Evolutionary conservation across 2,113 vertebrate genomes (phyloP).

Genomic region (Erinaceus europaeus): DNA sequence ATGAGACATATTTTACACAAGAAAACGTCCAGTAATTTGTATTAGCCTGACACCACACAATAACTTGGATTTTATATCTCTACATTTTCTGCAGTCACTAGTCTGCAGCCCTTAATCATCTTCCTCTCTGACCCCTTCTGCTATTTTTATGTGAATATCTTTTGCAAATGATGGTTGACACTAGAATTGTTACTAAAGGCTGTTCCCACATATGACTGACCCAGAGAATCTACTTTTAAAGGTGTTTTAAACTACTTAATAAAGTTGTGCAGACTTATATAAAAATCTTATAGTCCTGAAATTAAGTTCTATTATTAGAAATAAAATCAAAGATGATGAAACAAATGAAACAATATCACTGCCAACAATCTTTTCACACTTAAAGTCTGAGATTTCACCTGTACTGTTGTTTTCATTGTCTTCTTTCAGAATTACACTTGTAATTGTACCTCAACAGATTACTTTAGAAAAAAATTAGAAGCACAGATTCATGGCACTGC

Average conservation of each 20-base stretch:
- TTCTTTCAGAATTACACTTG: not conserved
- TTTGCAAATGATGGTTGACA: not conserved
- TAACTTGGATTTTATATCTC: not conserved
- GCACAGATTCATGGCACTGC: not conserved
- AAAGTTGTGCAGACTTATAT: not conserved
- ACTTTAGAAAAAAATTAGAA: not conserved
- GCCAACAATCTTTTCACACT: not conserved
- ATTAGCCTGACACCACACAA: not conserved
- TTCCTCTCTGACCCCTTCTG: not conserved
- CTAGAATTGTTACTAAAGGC: not conserved
- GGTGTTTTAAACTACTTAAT: not conserved
- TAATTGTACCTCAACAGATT: not conserved
- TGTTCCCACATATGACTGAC: not conserved
- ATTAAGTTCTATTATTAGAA: not conserved
- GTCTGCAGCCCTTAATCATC: slow-evolving; percentile 1
- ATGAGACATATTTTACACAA: not conserved
- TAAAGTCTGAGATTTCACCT: not conserved
- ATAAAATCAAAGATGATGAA: slow-evolving; percentile 13
- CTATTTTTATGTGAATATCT: not conserved
- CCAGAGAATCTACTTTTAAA: not conserved
- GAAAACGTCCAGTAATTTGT: not conserved
- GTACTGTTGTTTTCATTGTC: not conserved
- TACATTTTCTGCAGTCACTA: not conserved
- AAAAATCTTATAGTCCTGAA: not conserved
- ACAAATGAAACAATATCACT: not conserved